Percentiles rank a stretch among this genome's conserved stretches.
These are phyloP conservation scores for Chamaea fasciata DNA, from an alignment of 2,113 vertebrate species.

Conservation along the genomic window DNA sequence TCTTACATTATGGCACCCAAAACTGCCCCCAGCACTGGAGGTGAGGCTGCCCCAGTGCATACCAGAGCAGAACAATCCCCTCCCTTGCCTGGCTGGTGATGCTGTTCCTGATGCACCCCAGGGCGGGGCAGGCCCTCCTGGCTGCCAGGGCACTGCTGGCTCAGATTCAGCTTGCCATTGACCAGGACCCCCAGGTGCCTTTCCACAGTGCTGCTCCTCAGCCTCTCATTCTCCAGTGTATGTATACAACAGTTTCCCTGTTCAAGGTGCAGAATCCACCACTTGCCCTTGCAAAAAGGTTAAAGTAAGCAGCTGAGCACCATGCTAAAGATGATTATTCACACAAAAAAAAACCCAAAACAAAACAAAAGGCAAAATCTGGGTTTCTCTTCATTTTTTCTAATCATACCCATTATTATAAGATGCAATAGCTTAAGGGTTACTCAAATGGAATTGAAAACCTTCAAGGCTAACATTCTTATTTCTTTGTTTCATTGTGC, in stretches of 20 bases:
- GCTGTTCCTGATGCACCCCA: background rate
- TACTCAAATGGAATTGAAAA: background rate
- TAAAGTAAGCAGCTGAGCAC: background rate
- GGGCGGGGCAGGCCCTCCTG: rapidly evolving
- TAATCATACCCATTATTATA: background rate
- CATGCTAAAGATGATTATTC: background rate
- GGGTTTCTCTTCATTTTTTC: background rate
- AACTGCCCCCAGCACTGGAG: rapidly evolving
- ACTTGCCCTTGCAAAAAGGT: background rate
- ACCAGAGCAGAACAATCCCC: background rate
- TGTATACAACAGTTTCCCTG: background rate
- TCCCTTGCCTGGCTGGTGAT: rapidly evolving
- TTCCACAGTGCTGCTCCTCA: background rate
- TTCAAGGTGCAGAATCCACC: background rate
- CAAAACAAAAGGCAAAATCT: background rate
- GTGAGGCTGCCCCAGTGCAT: rapidly evolving
- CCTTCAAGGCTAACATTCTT: background rate
- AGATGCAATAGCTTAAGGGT: background rate
- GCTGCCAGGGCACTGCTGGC: background rate
- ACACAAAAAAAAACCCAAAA: background rate
- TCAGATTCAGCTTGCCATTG: rapidly evolving
- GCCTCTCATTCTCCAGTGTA: background rate
- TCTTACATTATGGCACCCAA: background rate
- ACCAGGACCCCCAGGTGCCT: background rate
- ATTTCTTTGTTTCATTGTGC: background rate